These are phyloP conservation scores for Geotrupes spiniger DNA, from an alignment of 2,888 invertebrate genomes.

Conservation along the genomic window DNA sequence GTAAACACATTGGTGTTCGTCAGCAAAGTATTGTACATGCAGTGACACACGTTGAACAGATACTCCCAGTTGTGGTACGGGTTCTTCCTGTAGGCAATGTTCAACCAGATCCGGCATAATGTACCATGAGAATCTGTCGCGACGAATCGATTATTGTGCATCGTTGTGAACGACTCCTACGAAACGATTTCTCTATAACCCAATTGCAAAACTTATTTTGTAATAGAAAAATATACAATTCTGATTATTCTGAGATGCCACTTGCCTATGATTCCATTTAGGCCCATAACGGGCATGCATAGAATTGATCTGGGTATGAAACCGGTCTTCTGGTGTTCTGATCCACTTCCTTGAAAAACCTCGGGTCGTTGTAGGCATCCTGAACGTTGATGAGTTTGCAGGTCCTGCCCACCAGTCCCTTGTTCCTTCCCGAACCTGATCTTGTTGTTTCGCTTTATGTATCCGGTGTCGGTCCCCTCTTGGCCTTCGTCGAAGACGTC, in stretches of 20 bases:
- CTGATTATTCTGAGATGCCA: not conserved
- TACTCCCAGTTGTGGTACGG: slow-evolving; percentile 64
- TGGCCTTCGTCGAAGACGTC: slow-evolving; percentile 62
- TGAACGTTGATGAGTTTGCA: slow-evolving; percentile 53
- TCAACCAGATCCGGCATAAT: slow-evolving; percentile 52
- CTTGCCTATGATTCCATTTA: slow-evolving; percentile 53
- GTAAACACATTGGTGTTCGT: slow-evolving; percentile 53
- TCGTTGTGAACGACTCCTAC: slow-evolving; percentile 55
- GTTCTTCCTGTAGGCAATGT: slow-evolving; percentile 54
- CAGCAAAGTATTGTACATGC: slow-evolving; percentile 57
- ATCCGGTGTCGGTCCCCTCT: slow-evolving; percentile 40
- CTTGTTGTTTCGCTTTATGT: slow-evolving; percentile 54
- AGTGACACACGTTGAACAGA: slow-evolving; percentile 62
- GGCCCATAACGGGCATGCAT: slow-evolving; percentile 56
- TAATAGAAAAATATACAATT: not conserved
- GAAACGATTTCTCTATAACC: slow-evolving; percentile 11
- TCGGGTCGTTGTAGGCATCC: slow-evolving; percentile 57
- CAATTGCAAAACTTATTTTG: not conserved
- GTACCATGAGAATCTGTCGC: slow-evolving; percentile 56
- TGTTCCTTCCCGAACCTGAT: slow-evolving; percentile 53
- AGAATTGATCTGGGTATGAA: slow-evolving; percentile 57
- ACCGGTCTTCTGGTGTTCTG: slow-evolving; percentile 54
- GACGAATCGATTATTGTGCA: slow-evolving; percentile 11
- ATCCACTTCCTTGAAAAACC: slow-evolving; percentile 57
- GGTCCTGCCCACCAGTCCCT: slow-evolving; percentile 53